Evolutionary conservation across 1,140 invertebrate species (phyloP).

Genomic region (Argopecten irradians): DNA sequence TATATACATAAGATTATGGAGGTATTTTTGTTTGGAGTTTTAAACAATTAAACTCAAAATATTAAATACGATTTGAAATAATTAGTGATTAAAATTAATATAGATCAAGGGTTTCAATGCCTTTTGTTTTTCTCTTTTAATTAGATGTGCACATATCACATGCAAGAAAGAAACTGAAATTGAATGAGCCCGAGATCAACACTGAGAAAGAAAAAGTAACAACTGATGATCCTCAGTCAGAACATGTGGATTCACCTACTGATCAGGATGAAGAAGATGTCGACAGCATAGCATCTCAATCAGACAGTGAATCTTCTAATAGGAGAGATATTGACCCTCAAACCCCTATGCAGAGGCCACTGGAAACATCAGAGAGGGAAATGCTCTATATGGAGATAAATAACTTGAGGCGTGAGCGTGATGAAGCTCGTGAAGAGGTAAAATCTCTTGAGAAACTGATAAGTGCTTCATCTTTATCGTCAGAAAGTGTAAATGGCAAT

Average conservation of each 20-base stretch:
- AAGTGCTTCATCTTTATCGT: not conserved
- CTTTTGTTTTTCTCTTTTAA: not conserved
- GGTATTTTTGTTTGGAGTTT: too few relatives aligned
- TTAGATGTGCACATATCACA: not conserved
- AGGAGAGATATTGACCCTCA: not conserved
- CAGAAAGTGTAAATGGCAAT: not conserved
- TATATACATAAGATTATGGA: too few relatives aligned
- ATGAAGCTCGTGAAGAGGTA: not conserved
- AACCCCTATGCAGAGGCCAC: not conserved
- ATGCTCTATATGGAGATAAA: not conserved
- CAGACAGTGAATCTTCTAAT: not conserved
- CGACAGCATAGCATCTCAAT: not conserved
- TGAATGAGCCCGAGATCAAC: not conserved
- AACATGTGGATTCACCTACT: not conserved
- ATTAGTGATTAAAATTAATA: too few relatives aligned
- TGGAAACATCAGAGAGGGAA: not conserved
- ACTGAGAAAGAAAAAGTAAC: not conserved
- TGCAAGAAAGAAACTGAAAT: not conserved
- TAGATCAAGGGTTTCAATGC: too few relatives aligned
- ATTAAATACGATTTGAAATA: too few relatives aligned
- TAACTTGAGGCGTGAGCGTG: slow-evolving; percentile 20
- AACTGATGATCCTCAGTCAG: not conserved
- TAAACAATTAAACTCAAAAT: too few relatives aligned
- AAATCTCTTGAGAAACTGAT: not conserved
- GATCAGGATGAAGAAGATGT: not conserved